Percentiles rank a stretch among this genome's conserved stretches.
These are phyloP conservation scores for Parus major DNA, from an alignment of 2,113 vertebrate genomes.

Conservation along the genomic window DNA sequence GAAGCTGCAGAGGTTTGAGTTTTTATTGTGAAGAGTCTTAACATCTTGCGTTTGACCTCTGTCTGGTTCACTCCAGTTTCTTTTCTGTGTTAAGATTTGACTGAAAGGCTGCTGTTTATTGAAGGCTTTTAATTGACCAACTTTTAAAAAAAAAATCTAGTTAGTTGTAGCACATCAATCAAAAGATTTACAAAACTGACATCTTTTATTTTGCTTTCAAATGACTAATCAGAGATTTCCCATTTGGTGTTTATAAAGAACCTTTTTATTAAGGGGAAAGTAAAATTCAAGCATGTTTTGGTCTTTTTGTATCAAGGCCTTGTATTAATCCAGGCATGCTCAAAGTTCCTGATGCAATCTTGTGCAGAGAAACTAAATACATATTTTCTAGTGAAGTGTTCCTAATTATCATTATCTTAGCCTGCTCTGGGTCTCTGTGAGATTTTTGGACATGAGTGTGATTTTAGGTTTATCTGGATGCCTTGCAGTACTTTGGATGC, in stretches of 20 bases:
- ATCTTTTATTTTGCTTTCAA: conserved; percentile 17
- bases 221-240: not conserved
- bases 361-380: not conserved
- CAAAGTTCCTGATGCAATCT: not conserved
- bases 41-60: not conserved
- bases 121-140: conserved; percentile 4
- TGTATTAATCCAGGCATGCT: not conserved
- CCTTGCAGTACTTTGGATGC: not conserved
- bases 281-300: not conserved
- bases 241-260: not conserved
- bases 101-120: conserved; percentile 1
- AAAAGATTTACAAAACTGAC: conserved; percentile 29
- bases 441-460: not conserved
- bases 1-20: conserved; percentile 14
- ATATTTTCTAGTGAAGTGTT: not conserved
- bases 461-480: not conserved
- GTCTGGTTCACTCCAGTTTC: not conserved
- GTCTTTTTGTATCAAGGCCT: not conserved
- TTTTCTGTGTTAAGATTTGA: not conserved
- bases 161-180: not conserved
- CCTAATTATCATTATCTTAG: not conserved
- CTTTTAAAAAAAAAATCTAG: not conserved
- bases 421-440: not conserved
- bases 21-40: conserved; percentile 47
- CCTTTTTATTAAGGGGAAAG: not conserved